Conservation (phyloP, 2,797 vertebrate genomes). For the Ispidina lecontei region DNA sequence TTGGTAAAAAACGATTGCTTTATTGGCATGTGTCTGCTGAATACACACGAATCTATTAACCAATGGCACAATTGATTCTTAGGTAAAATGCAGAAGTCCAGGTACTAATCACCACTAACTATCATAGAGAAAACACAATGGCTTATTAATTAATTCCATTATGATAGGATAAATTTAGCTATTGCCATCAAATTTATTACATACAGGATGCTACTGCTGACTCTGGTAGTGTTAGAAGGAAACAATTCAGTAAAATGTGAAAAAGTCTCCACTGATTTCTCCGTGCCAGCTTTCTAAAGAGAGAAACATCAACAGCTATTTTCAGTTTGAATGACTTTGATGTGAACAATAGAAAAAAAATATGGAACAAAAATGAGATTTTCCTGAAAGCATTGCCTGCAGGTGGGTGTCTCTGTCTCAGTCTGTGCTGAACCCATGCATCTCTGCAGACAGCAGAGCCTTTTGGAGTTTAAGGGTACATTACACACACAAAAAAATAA, state of each 20-base stretch:
- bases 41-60: background rate
- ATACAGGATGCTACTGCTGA: background rate
- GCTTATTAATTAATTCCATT: background rate
- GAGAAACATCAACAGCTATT: background rate
- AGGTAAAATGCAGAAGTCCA: background rate
- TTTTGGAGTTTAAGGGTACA: background rate
- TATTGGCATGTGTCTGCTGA: background rate
- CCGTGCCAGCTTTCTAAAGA: background rate
- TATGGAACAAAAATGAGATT: background rate
- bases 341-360: background rate
- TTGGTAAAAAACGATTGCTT: background rate
- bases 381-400: background rate
- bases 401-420: background rate
- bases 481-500: background rate
- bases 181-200: background rate
- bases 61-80: background rate
- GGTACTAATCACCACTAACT: background rate
- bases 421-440: background rate
- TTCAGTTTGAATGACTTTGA: background rate
- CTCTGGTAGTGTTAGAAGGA: rapidly evolving
- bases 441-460: background rate
- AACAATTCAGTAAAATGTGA: background rate
- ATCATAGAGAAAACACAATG: background rate
- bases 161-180: background rate
- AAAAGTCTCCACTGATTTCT: background rate